These are phyloP conservation scores for Meganola albula DNA, from an alignment of 2,888 invertebrate species.

Conservation along the genomic window DNA sequence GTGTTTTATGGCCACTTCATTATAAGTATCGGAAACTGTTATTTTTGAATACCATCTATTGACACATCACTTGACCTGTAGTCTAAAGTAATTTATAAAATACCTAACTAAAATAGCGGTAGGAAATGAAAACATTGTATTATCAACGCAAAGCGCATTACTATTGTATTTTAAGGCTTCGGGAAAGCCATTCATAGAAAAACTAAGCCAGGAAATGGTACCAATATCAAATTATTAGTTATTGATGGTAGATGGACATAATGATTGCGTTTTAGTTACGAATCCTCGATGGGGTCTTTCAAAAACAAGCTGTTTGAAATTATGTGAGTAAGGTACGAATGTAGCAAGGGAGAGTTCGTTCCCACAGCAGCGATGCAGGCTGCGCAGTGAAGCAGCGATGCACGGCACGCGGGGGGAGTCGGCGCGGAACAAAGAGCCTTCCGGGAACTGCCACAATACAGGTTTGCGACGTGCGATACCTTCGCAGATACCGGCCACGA, in stretches of 20 bases:
- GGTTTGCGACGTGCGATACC: conserved; percentile 76
- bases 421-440: conserved; percentile 72
- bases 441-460: conserved; percentile 75
- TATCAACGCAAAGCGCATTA: too few species aligned
- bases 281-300: too few species aligned
- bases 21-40: conserved; percentile 49
- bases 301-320: too few species aligned
- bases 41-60: conserved; percentile 50
- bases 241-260: too few species aligned
- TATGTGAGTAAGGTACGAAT: conserved; percentile 27
- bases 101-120: too few species aligned
- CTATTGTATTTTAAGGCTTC: too few species aligned
- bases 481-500: conserved; percentile 67
- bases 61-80: conserved; percentile 47
- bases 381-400: conserved; percentile 32
- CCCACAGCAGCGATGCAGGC: conserved; percentile 41
- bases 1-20: conserved; percentile 68
- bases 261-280: too few species aligned
- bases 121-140: too few species aligned
- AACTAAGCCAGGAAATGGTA: too few species aligned
- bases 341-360: conserved; percentile 37
- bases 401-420: conserved; percentile 36
- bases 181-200: too few species aligned
- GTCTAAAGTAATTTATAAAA: conserved; percentile 2
- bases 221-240: too few species aligned